These are phyloP conservation scores for Drosophila neotestacea DNA, from an alignment of 2,888 invertebrate genomes.

Conservation along the genomic window DNA sequence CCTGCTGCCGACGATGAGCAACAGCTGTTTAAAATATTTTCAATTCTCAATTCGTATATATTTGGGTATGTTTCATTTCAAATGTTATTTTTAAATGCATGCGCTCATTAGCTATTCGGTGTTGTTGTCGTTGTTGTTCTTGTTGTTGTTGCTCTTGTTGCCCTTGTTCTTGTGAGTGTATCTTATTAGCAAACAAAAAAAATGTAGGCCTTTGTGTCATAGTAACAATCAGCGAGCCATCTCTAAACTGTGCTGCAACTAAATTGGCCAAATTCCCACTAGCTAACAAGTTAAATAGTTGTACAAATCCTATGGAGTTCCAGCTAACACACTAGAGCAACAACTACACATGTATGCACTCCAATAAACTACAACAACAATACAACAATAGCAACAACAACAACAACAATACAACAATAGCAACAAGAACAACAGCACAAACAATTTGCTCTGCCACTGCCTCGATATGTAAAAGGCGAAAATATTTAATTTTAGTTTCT, in stretches of 20 bases:
- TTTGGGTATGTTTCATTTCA: slow-evolving; percentile 77
- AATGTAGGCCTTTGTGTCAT: slow-evolving; percentile 77
- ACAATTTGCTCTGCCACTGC: slow-evolving; percentile 68
- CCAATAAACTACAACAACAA: slow-evolving; percentile 30
- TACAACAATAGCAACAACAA: slow-evolving; percentile 29
- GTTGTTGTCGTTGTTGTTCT: slow-evolving; percentile 14
- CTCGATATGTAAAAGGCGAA: slow-evolving; percentile 79
- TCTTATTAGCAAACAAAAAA: slow-evolving; percentile 44
- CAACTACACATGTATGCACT: slow-evolving; percentile 22
- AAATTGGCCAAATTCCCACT: slow-evolving; percentile 34
- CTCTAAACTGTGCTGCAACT: slow-evolving; percentile 4
- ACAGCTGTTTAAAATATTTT: slow-evolving; percentile 79
- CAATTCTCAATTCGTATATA: slow-evolving; percentile 74
- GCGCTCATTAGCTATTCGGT: slow-evolving; percentile 72
- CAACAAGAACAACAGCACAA: slow-evolving; percentile 42
- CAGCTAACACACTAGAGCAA: slow-evolving; percentile 18
- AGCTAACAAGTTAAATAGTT: slow-evolving; percentile 25
- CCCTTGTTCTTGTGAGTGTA: slow-evolving; percentile 19
- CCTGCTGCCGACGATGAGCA: slow-evolving; percentile 71
- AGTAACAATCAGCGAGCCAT: slow-evolving; percentile 37
- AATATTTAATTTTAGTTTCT: slow-evolving; percentile 81
- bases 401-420: too few relatives aligned
- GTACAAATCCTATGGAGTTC: slow-evolving; percentile 27
- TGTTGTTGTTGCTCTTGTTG: slow-evolving; percentile 15
- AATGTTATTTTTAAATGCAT: slow-evolving; percentile 77